These are phyloP conservation scores for Procambarus clarkii DNA, from an alignment of 1,140 invertebrate genomes.

Conservation along the genomic window DNA sequence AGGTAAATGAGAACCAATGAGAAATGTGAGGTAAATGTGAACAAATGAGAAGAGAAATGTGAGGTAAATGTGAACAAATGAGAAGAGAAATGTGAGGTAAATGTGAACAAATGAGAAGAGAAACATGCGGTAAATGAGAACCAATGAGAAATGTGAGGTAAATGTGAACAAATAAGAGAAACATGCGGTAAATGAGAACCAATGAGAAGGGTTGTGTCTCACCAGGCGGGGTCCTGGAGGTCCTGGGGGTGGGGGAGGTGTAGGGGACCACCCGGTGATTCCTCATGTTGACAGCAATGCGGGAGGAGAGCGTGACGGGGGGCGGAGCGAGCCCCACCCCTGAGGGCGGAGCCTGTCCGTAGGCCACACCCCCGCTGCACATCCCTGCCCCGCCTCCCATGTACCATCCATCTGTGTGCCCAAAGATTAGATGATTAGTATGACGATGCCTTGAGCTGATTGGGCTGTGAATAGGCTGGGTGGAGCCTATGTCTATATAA, in stretches of 20 bases:
- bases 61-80: too few relatives aligned
- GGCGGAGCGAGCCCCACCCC: slow-evolving; percentile 19
- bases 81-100: neutral
- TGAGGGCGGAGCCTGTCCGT: slow-evolving; percentile 46
- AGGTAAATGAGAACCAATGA: too few relatives aligned
- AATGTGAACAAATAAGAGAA: neutral
- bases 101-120: too few relatives aligned
- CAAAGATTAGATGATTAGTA: slow-evolving; percentile 36
- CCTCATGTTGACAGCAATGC: slow-evolving; percentile 41
- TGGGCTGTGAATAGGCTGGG: neutral
- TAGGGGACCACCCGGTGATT: slow-evolving; percentile 53
- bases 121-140: too few relatives aligned
- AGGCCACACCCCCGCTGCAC: slow-evolving; percentile 51
- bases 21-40: too few relatives aligned
- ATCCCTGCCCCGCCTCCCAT: slow-evolving; percentile 37
- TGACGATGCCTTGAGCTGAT: neutral
- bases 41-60: too few relatives aligned
- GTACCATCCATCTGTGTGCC: slow-evolving; percentile 48
- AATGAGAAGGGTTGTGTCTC: neutral
- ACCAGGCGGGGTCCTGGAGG: slow-evolving; percentile 46
- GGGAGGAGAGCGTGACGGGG: slow-evolving; percentile 42
- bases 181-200: too few relatives aligned
- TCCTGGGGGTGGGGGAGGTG: slow-evolving; percentile 55
- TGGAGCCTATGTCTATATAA: neutral
- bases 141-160: neutral